Percentiles rank a stretch among this genome's conserved stretches.
Conservation (phyloP, 2,797 vertebrate genomes). For the Onychomys leucogaster region DNA sequence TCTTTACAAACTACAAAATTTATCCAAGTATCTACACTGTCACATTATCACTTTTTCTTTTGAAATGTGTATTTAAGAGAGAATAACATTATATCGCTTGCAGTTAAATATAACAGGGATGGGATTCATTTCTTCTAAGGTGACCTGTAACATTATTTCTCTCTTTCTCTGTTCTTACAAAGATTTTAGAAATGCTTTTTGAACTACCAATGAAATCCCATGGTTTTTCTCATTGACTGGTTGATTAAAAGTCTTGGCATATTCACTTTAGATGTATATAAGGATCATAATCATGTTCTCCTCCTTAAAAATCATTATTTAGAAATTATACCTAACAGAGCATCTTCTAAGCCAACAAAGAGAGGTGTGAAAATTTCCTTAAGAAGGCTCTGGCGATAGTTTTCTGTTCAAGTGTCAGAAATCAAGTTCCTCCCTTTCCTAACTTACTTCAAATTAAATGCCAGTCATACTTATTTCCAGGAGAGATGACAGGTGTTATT, state of each 20-base stretch:
- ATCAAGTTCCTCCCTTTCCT: constrained; percentile 66
- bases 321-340: constrained; percentile 51
- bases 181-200: not conserved
- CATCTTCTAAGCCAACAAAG: constrained; percentile 59
- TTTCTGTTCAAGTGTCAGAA: constrained; percentile 73
- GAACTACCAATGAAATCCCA: not conserved
- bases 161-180: not conserved
- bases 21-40: not conserved
- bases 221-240: not conserved
- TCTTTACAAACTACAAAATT: not conserved
- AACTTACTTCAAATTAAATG: constrained; percentile 53
- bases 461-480: constrained; percentile 33
- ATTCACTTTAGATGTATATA: not conserved
- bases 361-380: not conserved
- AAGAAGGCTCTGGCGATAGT: constrained; percentile 65
- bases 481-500: not conserved
- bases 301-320: not conserved
- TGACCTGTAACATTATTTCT: not conserved
- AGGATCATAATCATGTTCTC: not conserved
- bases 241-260: constrained; percentile 6
- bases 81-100: not conserved
- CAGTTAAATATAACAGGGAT: not conserved
- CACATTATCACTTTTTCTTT: not conserved
- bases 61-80: not conserved
- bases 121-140: not conserved